phyloP scores from a whole-genome alignment of 1,140 invertebrate genomes.

The Eriosoma lanigerum region DNA sequence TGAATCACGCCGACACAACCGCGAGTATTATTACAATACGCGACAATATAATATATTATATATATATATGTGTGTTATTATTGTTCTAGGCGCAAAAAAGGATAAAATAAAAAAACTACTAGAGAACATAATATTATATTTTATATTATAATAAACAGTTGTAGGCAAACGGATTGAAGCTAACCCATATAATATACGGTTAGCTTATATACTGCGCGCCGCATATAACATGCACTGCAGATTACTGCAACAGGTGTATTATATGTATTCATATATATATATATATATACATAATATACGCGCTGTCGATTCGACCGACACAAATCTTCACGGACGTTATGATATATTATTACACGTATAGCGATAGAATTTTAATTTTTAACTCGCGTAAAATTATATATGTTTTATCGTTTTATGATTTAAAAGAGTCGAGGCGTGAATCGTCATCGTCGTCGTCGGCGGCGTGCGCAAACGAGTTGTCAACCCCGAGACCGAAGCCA shows the following conservation, averaged over 20 bases:
- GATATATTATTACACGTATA: no score
- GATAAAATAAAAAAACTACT: background rate
- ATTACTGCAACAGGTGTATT: no score
- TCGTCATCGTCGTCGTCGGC: background rate
- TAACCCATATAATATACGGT: background rate
- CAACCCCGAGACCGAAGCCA: conserved; percentile 26
- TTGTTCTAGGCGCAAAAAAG: background rate
- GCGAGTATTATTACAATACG: background rate
- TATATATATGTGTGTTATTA: background rate
- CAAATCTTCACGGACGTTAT: no score
- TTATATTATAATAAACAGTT: background rate
- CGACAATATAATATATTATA: conserved; percentile 14
- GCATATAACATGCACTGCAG: no score
- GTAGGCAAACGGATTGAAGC: background rate
- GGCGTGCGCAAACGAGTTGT: conserved; percentile 28
- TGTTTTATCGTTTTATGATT: no score
- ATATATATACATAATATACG: background rate
- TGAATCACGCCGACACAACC: no score
- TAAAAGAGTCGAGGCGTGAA: background rate
- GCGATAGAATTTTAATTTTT: background rate
- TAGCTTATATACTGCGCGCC: no score
- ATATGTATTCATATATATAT: no score
- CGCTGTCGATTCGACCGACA: background rate
- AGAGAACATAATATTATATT: background rate
- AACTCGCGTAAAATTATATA: background rate